Evolutionary conservation across 1,140 invertebrate species (phyloP), one percentile per base, ranked within the genome.

Genomic region (Bombus huntii): DNA sequence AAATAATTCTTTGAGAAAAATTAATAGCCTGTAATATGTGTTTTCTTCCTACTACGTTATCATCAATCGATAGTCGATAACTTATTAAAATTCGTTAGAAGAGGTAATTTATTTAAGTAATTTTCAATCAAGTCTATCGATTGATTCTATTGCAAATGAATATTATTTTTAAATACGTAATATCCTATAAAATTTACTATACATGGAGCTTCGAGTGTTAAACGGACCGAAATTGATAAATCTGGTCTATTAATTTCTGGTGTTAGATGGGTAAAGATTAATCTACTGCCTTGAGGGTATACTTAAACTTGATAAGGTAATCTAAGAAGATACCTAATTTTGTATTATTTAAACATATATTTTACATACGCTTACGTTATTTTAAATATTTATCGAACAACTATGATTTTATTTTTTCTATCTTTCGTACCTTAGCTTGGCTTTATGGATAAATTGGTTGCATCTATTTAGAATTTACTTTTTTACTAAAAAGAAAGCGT

Each of bases 401-500:
- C 4, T n/a, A 28, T 13, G 28, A 62, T 62, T 62, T 62, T n/a
- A 28, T 59, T 22, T 37, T 37, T 34, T 31, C 18, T 34, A 18
- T 68, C 37, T 22, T 18, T 62, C 3, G 10, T 62, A 1, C 1
- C 28, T n/a, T 28, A 62, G 28, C 18, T 22, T 53, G 0, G 47
- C 18, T 62, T n/a, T 62, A 13, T n/a, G 59, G 12, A 62, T 28
- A n/a, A n/a, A n/a, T n/a, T 13, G 4, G 10, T n/a, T 5, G 28
- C 28, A 13, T 10, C 3, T 28, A 13, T 10, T 62, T 5, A 0
- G 12, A 62, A 0, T 5, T n/a, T 62, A n/a, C 3, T 0, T n/a
- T 4, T 8, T 53, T 53, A 22, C 5, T 22, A 22, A 53, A n/a
- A 42, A 1, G 1, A 42, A 42, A 42, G 1, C 59, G 1, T 12